Evolutionary conservation across 2,113 vertebrate species (phyloP).

Genomic region (Agapornis roseicollis): DNA sequence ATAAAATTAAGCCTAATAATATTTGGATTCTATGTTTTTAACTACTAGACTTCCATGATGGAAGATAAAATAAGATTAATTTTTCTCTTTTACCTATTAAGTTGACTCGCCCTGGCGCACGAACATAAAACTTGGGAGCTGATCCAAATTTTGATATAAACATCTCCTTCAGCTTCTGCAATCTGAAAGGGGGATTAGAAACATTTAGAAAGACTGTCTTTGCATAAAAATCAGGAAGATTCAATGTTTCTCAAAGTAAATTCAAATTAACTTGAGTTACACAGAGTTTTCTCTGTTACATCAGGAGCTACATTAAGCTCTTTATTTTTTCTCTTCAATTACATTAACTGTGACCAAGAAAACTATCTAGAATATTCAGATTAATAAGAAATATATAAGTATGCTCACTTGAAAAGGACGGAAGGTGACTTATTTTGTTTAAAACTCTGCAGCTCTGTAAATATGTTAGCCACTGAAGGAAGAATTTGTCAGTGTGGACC

Average conservation of each 20-base stretch:
- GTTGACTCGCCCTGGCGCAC: conserved; percentile 95
- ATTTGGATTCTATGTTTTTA: background rate
- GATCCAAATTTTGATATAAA: conserved; percentile 88
- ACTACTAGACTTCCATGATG: background rate
- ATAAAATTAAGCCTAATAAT: background rate
- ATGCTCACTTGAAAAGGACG: background rate
- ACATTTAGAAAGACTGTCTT: background rate
- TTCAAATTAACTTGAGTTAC: background rate
- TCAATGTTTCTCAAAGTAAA: background rate
- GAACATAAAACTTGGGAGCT: conserved; percentile 87
- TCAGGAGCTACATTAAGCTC: background rate
- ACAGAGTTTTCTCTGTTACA: background rate
- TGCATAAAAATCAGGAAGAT: background rate
- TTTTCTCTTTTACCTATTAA: conserved; percentile 87
- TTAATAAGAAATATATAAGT: background rate
- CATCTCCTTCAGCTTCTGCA: conserved; percentile 85
- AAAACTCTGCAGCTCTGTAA: background rate
- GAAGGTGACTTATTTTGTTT: background rate
- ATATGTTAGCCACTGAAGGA: background rate
- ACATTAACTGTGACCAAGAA: background rate
- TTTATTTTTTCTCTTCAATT: background rate
- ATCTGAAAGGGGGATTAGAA: conserved; percentile 74
- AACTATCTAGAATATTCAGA: background rate
- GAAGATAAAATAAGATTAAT: background rate
- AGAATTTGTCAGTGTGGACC: background rate